Evolutionary conservation across 2,888 invertebrate genomes (phyloP), one percentile per base, ranked within the genome.

Genomic region (Morinoia aosen): DNA sequence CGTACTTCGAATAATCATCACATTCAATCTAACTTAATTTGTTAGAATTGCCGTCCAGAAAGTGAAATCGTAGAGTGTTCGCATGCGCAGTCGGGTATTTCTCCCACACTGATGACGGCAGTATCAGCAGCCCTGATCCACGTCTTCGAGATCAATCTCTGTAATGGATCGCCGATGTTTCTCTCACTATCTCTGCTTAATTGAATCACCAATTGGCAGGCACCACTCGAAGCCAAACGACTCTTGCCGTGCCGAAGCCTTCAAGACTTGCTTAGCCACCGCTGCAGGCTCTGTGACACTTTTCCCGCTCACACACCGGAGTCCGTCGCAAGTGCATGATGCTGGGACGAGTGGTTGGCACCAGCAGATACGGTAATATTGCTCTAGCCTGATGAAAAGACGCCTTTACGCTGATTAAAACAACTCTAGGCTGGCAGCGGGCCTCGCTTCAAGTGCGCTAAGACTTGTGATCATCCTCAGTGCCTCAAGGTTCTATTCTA

Each of bases 171-270:
- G 58, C 64, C 95, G 57, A 95, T 95, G 95, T 61, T 95, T 64
- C 95, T 95, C 95, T 64, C 95, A 64, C 64, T 95, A 95, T 64
- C 95, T 95, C 95, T 95, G 48, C 95, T 95, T 95, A 95, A 95
- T 95, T 95, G 95, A 95, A 95, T 95, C 64, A 95, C 61, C 93
- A 57, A 93, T 93, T 57, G 93, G 56, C 93, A 93, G 93, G 57
- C 93, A 57, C 57, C 56, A 57, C 93, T 93, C 93, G 93, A 56
- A 93, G 93, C 57, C 93, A 93, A 93, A 93, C 58, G 93, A 93
- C 93, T 93, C 93, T 57, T 57, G 33, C 93, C 93, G 93, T 93
- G 93, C 19, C 93, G 57, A 19, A 93, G 93, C 39, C 91, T 56
- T 33, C 93, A 93, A 93, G 93, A 57, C 93, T 93, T 93, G n/a